Conservation (phyloP, 1,140 invertebrate species). For the Drosophila grimshawi region DNA sequence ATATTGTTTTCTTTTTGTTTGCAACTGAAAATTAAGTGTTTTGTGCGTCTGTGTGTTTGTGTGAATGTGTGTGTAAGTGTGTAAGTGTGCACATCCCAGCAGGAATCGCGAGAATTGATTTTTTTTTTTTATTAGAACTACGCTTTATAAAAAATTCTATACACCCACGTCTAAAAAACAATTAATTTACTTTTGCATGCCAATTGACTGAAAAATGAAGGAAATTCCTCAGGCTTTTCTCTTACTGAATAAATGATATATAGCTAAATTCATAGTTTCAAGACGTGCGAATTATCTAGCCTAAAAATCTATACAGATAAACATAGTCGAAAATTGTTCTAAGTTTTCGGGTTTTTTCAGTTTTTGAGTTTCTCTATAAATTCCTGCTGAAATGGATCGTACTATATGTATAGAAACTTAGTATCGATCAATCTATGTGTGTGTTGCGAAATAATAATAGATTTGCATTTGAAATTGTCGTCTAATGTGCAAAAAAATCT, state of each 20-base stretch:
- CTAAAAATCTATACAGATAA: too few relatives aligned
- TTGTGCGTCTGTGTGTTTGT: slow-evolving; percentile 40
- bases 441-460: slow-evolving; percentile 32
- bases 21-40: slow-evolving; percentile 39
- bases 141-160: background rate
- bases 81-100: slow-evolving; percentile 6
- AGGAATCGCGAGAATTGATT: slow-evolving; percentile 4
- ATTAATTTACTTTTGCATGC: background rate
- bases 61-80: too few relatives aligned
- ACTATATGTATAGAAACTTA: slow-evolving; percentile 1
- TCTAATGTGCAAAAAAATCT: slow-evolving; percentile 38
- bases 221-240: background rate
- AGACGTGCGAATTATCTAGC: too few relatives aligned
- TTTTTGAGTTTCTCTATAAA: too few relatives aligned
- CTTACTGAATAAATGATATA: too few relatives aligned
- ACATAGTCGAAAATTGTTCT: too few relatives aligned
- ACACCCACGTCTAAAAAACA: too few relatives aligned
- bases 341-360: too few relatives aligned
- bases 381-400: slow-evolving; percentile 29
- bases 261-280: too few relatives aligned
- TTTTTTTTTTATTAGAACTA: background rate
- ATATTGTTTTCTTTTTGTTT: slow-evolving; percentile 1
- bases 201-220: background rate
- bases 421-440: slow-evolving; percentile 18
- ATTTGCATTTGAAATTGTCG: slow-evolving; percentile 26